Conservation (phyloP, 2,113 vertebrate genomes). For the Oryctolagus cuniculus region DNA sequence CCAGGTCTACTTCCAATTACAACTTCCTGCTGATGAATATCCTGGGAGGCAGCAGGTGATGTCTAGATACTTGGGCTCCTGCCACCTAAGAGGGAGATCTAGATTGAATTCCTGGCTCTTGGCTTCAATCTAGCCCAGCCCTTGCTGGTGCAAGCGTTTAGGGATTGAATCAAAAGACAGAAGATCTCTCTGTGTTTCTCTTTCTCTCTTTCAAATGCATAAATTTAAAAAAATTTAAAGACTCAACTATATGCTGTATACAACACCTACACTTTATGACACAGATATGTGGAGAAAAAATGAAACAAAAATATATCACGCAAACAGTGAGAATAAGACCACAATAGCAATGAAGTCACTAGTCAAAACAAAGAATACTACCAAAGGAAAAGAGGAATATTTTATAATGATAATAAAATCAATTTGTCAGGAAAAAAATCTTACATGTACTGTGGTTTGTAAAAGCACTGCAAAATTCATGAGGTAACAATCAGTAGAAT, state of each 20-base stretch:
- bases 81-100: too few relatives aligned
- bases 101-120: too few relatives aligned
- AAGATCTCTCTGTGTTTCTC: too few relatives aligned
- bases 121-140: too few relatives aligned
- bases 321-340: neutral
- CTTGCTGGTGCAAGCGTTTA: too few relatives aligned
- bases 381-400: neutral
- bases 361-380: neutral
- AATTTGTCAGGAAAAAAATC: neutral
- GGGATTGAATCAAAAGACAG: too few relatives aligned
- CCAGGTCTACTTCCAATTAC: too few relatives aligned
- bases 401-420: conserved; percentile 11
- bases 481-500: neutral
- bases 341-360: neutral
- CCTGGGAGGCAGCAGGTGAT: too few relatives aligned
- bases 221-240: neutral
- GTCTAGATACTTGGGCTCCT: too few relatives aligned
- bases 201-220: too few relatives aligned
- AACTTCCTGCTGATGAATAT: too few relatives aligned
- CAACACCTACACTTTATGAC: neutral
- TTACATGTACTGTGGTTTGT: neutral
- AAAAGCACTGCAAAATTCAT: neutral
- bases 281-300: neutral
- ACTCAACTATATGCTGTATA: neutral
- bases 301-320: neutral